Evolutionary conservation across 2,797 vertebrate species (phyloP).

Genomic region (Aeoliscus strigatus): DNA sequence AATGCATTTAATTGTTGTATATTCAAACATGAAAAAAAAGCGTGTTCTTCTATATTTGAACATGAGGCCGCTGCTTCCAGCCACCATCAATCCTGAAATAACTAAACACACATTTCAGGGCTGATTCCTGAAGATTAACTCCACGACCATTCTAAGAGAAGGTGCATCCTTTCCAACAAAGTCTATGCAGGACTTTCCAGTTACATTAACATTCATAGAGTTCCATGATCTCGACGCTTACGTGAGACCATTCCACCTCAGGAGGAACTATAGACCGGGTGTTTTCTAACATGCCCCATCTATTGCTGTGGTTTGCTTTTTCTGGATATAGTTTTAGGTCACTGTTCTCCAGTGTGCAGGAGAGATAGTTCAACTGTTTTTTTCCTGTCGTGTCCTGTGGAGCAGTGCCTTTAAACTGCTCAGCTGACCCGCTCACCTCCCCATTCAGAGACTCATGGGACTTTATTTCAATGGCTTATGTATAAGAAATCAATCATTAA

Average conservation of each 20-base stretch:
- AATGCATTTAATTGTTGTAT: slow-evolving; percentile 93
- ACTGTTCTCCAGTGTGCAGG: slow-evolving; percentile 83
- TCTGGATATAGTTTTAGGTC: slow-evolving; percentile 87
- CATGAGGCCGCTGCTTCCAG: slow-evolving; percentile 77
- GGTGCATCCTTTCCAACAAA: slow-evolving; percentile 64
- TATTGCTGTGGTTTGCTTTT: slow-evolving; percentile 82
- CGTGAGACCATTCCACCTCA: slow-evolving; percentile 79
- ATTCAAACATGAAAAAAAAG: slow-evolving; percentile 82
- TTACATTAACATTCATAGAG: slow-evolving; percentile 58
- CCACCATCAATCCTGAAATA: slow-evolving; percentile 84
- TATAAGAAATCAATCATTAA: slow-evolving; percentile 69
- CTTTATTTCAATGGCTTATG: slow-evolving; percentile 69
- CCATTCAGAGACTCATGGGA: slow-evolving; percentile 80
- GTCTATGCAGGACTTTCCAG: slow-evolving; percentile 84
- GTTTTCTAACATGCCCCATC: slow-evolving; percentile 66
- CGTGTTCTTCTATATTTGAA: slow-evolving; percentile 77
- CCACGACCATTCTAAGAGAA: slow-evolving; percentile 65
- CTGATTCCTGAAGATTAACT: slow-evolving; percentile 66
- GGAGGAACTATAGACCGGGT: slow-evolving; percentile 77
- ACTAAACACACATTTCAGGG: slow-evolving; percentile 54
- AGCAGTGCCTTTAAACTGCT: slow-evolving; percentile 64
- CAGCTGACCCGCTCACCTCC: slow-evolving; percentile 47
- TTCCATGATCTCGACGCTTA: slow-evolving; percentile 83
- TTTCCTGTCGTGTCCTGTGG: slow-evolving; percentile 77
- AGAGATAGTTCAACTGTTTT: too few species aligned